Conservation (phyloP, 2,113 vertebrate genomes). For the Grantiella picta region DNA sequence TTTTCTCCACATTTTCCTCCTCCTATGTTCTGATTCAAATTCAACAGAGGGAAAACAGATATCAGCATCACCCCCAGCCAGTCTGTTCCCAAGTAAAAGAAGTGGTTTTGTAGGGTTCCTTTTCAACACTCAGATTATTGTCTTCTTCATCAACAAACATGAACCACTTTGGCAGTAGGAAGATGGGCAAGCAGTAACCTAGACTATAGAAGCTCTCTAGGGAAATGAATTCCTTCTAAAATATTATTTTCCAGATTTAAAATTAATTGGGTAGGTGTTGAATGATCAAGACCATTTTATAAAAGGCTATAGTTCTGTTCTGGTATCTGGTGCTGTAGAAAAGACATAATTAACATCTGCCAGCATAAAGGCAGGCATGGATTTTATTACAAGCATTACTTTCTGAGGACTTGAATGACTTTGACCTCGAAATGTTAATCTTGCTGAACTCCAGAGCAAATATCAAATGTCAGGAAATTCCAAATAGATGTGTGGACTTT, state of each 20-base stretch:
- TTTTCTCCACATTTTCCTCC: neutral
- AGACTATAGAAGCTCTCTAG: neutral
- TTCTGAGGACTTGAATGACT: slow-evolving; percentile 35
- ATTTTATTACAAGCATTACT: slow-evolving; percentile 34
- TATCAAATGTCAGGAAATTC: slow-evolving; percentile 46
- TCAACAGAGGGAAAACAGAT: neutral
- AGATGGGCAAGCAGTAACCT: neutral
- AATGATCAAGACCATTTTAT: neutral
- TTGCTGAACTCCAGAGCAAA: slow-evolving; percentile 50
- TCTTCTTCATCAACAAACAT: neutral
- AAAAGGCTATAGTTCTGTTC: neutral
- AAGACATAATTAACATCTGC: slow-evolving; percentile 11
- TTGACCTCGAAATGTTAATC: slow-evolving; percentile 46
- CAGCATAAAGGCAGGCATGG: neutral
- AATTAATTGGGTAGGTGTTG: neutral
- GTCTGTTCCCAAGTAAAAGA: neutral
- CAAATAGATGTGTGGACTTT: slow-evolving; percentile 42
- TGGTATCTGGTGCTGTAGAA: neutral
- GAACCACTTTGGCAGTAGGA: neutral
- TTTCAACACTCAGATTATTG: neutral
- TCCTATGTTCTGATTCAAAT: neutral
- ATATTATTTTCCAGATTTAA: neutral
- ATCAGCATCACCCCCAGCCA: too few relatives aligned
- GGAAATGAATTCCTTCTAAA: neutral
- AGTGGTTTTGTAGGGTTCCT: neutral